These are phyloP conservation scores for Origma solitaria DNA, from an alignment of 2,113 vertebrate genomes.

Conservation along the genomic window DNA sequence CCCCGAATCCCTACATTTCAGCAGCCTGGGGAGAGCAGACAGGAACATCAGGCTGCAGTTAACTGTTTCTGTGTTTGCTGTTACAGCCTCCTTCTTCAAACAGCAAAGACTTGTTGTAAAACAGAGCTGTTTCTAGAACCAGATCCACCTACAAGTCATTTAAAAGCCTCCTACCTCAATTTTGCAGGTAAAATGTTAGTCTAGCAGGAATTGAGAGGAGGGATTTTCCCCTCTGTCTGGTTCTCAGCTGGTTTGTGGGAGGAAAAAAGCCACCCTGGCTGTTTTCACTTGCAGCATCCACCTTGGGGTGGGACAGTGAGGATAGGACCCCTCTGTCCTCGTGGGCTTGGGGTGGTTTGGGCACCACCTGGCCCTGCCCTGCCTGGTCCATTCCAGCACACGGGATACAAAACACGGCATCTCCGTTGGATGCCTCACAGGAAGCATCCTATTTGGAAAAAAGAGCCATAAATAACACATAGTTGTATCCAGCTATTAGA, in stretches of 20 bases:
- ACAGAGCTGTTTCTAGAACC: constrained; percentile 38
- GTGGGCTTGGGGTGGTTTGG: accelerated
- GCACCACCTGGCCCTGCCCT: neutral
- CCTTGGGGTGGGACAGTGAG: neutral
- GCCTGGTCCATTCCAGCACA: neutral
- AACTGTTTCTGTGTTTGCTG: constrained; percentile 23
- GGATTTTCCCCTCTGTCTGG: neutral
- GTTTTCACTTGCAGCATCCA: neutral
- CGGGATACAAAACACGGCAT: neutral
- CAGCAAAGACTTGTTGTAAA: constrained; percentile 36
- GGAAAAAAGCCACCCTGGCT: neutral
- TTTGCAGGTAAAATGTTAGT: constrained; percentile 38
- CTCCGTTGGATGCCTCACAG: neutral
- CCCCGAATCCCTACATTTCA: neutral
- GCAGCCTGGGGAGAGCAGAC: neutral
- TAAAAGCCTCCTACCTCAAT: constrained; percentile 19
- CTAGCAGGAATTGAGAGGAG: neutral
- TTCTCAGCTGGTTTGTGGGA: neutral
- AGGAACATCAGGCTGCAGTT: neutral
- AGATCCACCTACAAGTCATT: constrained; percentile 47
- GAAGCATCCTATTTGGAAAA: neutral
- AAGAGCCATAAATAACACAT: neutral
- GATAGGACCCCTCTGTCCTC: neutral
- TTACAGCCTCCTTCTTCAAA: neutral
- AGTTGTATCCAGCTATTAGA: neutral